Conservation (phyloP, 1,140 invertebrate genomes). For the Pomacea maculata region DNA sequence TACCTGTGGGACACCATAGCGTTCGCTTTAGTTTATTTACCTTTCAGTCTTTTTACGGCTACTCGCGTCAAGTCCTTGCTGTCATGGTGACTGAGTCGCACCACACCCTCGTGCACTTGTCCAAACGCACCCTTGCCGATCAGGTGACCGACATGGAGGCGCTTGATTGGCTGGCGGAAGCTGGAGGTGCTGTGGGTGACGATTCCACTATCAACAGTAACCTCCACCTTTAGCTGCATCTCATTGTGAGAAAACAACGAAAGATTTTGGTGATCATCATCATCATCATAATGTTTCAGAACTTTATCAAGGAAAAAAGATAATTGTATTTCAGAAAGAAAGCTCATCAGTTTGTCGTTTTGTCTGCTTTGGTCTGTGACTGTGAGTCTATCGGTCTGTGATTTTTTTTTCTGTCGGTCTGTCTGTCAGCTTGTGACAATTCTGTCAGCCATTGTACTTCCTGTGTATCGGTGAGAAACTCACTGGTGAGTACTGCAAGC, state of each 20-base stretch:
- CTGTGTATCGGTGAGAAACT: background rate
- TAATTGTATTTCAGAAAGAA: too few species aligned
- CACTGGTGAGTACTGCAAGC: too few species aligned
- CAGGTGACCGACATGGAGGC: conserved; percentile 87
- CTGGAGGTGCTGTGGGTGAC: background rate
- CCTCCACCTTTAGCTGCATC: background rate
- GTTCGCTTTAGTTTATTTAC: conserved; percentile 9
- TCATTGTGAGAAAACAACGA: background rate
- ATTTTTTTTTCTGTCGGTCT: background rate
- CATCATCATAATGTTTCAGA: background rate
- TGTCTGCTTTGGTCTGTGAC: background rate
- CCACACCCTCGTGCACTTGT: conserved; percentile 39
- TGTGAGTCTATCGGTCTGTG: background rate
- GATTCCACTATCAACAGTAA: conserved; percentile 5
- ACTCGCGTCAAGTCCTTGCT: conserved; percentile 29
- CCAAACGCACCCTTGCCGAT: conserved; percentile 94
- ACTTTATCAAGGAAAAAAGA: background rate
- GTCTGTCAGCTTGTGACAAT: background rate
- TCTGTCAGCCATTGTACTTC: background rate
- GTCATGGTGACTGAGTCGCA: conserved; percentile 4
- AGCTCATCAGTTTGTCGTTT: background rate
- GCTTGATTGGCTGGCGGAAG: conserved; percentile 91
- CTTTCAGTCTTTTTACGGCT: conserved; percentile 38
- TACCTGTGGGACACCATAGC: too few species aligned
- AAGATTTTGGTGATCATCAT: background rate